A percentile compares a stretch with the other conserved stretches of the same genome.
phyloP scores from a whole-genome alignment of 2,888 invertebrate genomes.

The Sericinus montela region DNA sequence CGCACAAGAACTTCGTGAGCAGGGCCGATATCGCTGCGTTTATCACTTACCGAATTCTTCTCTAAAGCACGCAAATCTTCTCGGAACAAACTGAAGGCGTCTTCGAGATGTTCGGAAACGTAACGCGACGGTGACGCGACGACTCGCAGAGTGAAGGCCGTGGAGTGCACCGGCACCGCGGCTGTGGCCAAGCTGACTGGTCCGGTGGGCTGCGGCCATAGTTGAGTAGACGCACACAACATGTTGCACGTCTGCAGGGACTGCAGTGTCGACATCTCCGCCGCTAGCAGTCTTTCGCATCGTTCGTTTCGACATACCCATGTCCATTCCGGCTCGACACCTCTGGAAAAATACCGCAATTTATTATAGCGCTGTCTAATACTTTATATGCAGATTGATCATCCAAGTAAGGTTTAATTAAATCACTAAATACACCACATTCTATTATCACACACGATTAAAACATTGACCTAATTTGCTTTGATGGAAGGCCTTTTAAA shows the following conservation, averaged over 20 bases:
- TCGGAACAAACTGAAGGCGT: conserved; percentile 74
- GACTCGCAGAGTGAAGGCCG: conserved; percentile 70
- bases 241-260: conserved; percentile 88
- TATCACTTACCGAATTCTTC: conserved; percentile 40
- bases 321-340: conserved; percentile 83
- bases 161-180: conserved; percentile 79
- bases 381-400: no score
- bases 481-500: no score
- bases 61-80: conserved; percentile 72
- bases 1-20: conserved; percentile 65
- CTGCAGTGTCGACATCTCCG: conserved; percentile 62
- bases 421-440: no score
- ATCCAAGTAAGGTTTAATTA: no score
- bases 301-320: conserved; percentile 85
- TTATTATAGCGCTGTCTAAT: no score
- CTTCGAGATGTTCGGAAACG: conserved; percentile 57
- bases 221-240: conserved; percentile 85
- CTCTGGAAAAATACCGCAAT: conserved; percentile 47
- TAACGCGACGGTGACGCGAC: conserved; percentile 51
- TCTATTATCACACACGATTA: no score
- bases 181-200: conserved; percentile 82
- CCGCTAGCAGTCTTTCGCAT: conserved; percentile 80
- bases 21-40: conserved; percentile 45
- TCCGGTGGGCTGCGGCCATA: conserved; percentile 91
- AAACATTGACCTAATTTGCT: no score